Percentiles rank a stretch among this genome's conserved stretches.
phyloP scores from a whole-genome alignment of 1,140 invertebrate genomes.

The Drosophila santomea region DNA sequence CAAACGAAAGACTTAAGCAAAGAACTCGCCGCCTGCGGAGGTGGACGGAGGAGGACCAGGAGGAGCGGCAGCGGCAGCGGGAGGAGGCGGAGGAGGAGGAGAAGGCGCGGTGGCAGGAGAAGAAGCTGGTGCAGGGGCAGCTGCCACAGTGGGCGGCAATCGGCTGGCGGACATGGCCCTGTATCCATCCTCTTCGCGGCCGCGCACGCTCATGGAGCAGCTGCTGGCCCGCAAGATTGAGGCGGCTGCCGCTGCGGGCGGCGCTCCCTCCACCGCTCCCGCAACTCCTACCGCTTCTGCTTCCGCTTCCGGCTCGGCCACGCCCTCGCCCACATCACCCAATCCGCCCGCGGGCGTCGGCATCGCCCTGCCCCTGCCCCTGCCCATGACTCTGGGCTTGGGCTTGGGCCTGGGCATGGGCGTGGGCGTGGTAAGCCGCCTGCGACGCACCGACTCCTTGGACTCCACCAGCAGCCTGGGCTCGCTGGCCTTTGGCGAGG shows the following conservation, averaged over 20 bases:
- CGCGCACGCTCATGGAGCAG: conserved; percentile 91
- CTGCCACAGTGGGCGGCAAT: background rate
- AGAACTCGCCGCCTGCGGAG: conserved; percentile 52
- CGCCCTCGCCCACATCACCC: conserved; percentile 86
- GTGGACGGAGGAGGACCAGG: conserved; percentile 27
- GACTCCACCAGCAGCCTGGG: conserved; percentile 91
- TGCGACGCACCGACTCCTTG: conserved; percentile 90
- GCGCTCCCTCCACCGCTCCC: conserved; percentile 81
- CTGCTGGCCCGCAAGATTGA: conserved; percentile 92
- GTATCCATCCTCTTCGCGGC: conserved; percentile 85
- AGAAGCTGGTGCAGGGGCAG: background rate
- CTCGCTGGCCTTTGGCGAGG: conserved; percentile 87
- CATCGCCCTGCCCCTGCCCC: conserved; percentile 54
- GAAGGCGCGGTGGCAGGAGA: background rate
- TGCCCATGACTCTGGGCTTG: background rate
- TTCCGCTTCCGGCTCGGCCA: conserved; percentile 85
- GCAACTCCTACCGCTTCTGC: conserved; percentile 85
- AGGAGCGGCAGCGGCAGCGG: conserved; percentile 15
- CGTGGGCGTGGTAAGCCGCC: conserved; percentile 80
- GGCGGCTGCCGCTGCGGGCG: conserved; percentile 77
- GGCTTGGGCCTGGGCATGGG: conserved; percentile 43
- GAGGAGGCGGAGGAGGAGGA: background rate
- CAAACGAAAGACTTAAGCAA: conserved; percentile 81
- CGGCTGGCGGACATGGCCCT: conserved; percentile 56
- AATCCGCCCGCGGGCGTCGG: conserved; percentile 85